A percentile compares a stretch with the other conserved stretches of the same genome.
Conservation (phyloP, 2,797 vertebrate genomes). For the Periophthalmus magnuspinnatus region DNA sequence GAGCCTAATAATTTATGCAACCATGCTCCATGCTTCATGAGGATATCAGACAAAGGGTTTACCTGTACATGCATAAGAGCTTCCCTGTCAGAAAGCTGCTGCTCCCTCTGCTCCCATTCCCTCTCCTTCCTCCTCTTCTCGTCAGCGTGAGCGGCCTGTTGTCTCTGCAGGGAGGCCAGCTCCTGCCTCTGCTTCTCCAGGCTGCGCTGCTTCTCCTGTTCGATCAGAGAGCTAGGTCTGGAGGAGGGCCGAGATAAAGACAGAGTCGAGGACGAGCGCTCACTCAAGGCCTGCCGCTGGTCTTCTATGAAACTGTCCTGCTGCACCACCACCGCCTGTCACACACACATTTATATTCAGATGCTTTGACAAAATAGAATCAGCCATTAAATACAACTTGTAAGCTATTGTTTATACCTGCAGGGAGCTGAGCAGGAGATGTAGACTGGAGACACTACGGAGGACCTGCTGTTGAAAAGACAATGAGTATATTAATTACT, state of each 20-base stretch:
- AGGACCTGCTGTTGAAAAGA: constrained; percentile 83
- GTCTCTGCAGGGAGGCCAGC: constrained; percentile 87
- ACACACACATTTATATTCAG: constrained; percentile 3
- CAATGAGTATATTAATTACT: neutral
- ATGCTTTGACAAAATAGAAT: constrained; percentile 1
- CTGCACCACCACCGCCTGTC: constrained; percentile 90
- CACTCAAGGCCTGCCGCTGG: constrained; percentile 86
- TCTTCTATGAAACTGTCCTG: constrained; percentile 96
- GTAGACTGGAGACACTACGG: constrained; percentile 85
- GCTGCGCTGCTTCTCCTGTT: constrained; percentile 97
- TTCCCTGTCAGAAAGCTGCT: constrained; percentile 81
- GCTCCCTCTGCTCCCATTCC: constrained; percentile 86
- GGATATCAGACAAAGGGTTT: neutral
- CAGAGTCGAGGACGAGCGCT: constrained; percentile 72
- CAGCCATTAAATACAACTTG: neutral
- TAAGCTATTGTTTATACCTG: constrained; percentile 77
- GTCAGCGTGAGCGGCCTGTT: constrained; percentile 87
- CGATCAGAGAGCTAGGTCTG: constrained; percentile 85
- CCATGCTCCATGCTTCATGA: neutral
- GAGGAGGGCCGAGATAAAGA: constrained; percentile 66
- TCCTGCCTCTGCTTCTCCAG: constrained; percentile 97
- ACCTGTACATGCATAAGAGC: constrained; percentile 68
- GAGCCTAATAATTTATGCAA: neutral
- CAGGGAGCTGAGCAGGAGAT: constrained; percentile 86
- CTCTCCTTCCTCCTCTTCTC: constrained; percentile 82